A percentile compares a stretch with the other conserved stretches of the same genome.
Evolutionary conservation across 1,140 invertebrate genomes (phyloP).

Genomic region (Reticulitermes speratus): DNA sequence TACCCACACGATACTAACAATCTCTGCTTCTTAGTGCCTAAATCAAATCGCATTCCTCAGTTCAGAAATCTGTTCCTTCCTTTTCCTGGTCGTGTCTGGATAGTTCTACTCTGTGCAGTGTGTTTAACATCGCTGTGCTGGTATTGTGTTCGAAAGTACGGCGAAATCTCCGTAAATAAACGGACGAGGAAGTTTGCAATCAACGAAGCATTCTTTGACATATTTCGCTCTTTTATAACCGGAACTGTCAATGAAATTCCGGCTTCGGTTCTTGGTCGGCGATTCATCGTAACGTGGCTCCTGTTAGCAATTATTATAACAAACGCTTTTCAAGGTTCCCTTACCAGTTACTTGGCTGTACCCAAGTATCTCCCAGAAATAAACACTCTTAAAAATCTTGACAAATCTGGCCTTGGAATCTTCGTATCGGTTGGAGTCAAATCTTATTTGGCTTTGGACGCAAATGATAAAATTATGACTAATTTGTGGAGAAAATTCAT

Average conservation of each 20-base stretch:
- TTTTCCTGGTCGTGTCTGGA: slow-evolving; percentile 44
- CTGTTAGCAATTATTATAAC: slow-evolving; percentile 44
- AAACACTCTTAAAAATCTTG: slow-evolving; percentile 44
- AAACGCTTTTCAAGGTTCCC: slow-evolving; percentile 41
- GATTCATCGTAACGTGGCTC: slow-evolving; percentile 43
- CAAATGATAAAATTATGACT: not conserved
- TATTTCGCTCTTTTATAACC: not conserved
- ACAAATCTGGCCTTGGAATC: slow-evolving; percentile 43
- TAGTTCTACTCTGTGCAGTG: slow-evolving; percentile 37
- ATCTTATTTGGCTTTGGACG: slow-evolving; percentile 40
- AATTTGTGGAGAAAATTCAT: not conserved
- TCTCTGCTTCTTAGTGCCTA: slow-evolving; percentile 47
- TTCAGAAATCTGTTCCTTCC: slow-evolving; percentile 47
- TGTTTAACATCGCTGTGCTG: slow-evolving; percentile 39
- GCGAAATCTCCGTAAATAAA: not conserved
- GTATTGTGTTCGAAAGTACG: slow-evolving; percentile 32
- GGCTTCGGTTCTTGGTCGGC: slow-evolving; percentile 36
- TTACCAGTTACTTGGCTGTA: slow-evolving; percentile 43
- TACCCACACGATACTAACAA: slow-evolving; percentile 43
- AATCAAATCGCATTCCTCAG: slow-evolving; percentile 45
- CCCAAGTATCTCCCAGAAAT: slow-evolving; percentile 46
- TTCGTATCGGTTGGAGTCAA: slow-evolving; percentile 39
- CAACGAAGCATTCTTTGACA: not conserved
- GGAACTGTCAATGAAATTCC: not conserved
- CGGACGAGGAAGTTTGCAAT: not conserved